phyloP scores from a whole-genome alignment of 2,113 vertebrate species.

The Neogobius melanostomus region DNA sequence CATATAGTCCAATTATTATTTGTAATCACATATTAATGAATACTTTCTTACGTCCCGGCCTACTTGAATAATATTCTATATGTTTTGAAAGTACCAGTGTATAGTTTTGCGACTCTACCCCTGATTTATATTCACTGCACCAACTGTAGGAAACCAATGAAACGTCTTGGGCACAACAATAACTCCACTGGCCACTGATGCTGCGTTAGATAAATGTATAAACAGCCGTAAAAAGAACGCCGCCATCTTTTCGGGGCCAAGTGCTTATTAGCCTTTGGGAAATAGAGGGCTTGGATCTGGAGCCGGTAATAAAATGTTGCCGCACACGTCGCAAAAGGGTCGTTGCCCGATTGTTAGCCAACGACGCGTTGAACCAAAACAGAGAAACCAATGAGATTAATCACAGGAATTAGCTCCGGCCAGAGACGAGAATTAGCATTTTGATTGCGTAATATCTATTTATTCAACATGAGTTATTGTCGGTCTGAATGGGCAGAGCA shows the following conservation, averaged over 20 bases:
- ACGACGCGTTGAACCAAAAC: neutral
- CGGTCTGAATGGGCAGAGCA: neutral
- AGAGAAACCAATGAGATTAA: constrained; percentile 1
- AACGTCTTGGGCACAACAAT: neutral
- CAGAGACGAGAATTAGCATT: constrained; percentile 7
- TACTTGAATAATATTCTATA: too few species aligned
- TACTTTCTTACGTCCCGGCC: too few species aligned
- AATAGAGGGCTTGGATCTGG: constrained; percentile 35
- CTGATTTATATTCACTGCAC: constrained; percentile 1
- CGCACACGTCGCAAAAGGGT: constrained; percentile 1
- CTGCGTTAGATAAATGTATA: constrained; percentile 17
- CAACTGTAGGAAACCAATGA: neutral
- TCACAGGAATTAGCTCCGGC: neutral
- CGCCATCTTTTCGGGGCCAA: constrained; percentile 13
- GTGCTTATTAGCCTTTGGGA: constrained; percentile 39
- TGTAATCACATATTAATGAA: too few species aligned
- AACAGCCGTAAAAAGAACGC: constrained; percentile 16
- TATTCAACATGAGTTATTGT: neutral
- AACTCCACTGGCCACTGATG: constrained; percentile 7
- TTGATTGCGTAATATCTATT: constrained; percentile 20
- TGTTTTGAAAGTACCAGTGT: too few species aligned
- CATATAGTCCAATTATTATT: too few species aligned
- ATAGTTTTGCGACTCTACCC: neutral
- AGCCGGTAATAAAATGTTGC: constrained; percentile 9
- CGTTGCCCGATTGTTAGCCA: neutral